Evolutionary conservation across 2,797 vertebrate genomes (phyloP), one percentile per base, ranked within the genome.

Genomic region (Parauchenoglanis ngamensis): DNA sequence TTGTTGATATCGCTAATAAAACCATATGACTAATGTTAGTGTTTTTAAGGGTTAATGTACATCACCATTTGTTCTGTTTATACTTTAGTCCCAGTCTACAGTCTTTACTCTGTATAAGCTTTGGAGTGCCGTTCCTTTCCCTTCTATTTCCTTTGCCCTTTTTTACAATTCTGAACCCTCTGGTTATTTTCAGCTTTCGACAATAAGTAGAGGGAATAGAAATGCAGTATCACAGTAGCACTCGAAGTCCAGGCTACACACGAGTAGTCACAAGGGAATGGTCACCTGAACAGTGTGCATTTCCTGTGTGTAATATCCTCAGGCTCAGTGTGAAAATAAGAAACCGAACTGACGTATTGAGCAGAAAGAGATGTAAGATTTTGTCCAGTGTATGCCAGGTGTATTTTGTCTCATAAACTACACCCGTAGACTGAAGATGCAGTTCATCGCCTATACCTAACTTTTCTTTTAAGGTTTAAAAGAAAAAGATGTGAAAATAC

Each of bases 151-250:
- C 17, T 31, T 77, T 52, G 15, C n/a, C 68, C 56, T 56, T 67
- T 61, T 81, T 54, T 63, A 63, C 23, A 54, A 61, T 57, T 83
- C 31, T 56, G 70, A 7, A 44, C 80, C 86, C 80, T 49, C 79
- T 83, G 68, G 35, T 82, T 86, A 73, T 81, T 86, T 82, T 82
- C 40, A 82, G 44, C 12, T 19, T 82, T 52, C 23, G n/a, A 49
- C 25, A 49, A n/a, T 28, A 65, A 82, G 61, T 82, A 15, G 15
- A 65, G 40, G 81, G 81, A 83, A 67, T 21, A 49, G 61, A 68
- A 83, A 54, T 54, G 63, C 44, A 31, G 44, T 21, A 65, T 82
- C 56, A 61, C 11, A 15, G 56, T 44, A 61, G 31, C 35, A 63
- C 57, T 61, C 56, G 1, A 80, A 46, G 79, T 28, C 63, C 31